Conservation (phyloP, 2,888 invertebrate genomes). For the Nemotelus pantherinus region DNA sequence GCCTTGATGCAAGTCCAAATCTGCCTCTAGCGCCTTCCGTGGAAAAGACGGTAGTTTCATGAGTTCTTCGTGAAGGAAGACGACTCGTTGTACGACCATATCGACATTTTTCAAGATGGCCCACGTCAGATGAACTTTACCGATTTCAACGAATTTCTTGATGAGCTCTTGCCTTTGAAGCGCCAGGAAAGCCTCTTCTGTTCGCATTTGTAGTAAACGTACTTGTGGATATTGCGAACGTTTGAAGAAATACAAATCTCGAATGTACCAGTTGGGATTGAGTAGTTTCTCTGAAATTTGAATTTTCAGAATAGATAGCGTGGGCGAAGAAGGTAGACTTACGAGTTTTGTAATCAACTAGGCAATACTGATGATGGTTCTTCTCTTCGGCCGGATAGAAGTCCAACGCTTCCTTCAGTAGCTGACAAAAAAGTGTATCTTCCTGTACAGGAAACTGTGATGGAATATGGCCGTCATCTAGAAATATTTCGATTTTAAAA, state of each 20-base stretch:
- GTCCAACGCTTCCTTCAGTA: slow-evolving; percentile 93
- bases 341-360: slow-evolving; percentile 99
- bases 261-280: slow-evolving; percentile 92
- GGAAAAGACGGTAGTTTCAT: slow-evolving; percentile 99
- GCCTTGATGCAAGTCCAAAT: slow-evolving; percentile 90
- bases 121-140: slow-evolving; percentile 92
- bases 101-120: slow-evolving; percentile 92
- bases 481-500: slow-evolving; percentile 54
- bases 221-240: slow-evolving; percentile 98
- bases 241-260: slow-evolving; percentile 95
- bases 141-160: slow-evolving; percentile 96
- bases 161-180: slow-evolving; percentile 90
- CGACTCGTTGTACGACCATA: slow-evolving; percentile 96
- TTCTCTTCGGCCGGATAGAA: slow-evolving; percentile 96
- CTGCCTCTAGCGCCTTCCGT: slow-evolving; percentile 95
- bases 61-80: slow-evolving; percentile 97
- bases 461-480: slow-evolving; percentile 93
- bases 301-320: slow-evolving; percentile 1
- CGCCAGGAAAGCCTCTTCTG: slow-evolving; percentile 88
- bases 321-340: slow-evolving; percentile 61
- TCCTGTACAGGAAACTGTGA: slow-evolving; percentile 98
- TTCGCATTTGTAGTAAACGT: slow-evolving; percentile 91
- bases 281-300: slow-evolving; percentile 86
- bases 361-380: slow-evolving; percentile 87
- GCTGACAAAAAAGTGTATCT: slow-evolving; percentile 94